phyloP scores from a whole-genome alignment of 2,113 vertebrate genomes.

The Antennarius striatus region DNA sequence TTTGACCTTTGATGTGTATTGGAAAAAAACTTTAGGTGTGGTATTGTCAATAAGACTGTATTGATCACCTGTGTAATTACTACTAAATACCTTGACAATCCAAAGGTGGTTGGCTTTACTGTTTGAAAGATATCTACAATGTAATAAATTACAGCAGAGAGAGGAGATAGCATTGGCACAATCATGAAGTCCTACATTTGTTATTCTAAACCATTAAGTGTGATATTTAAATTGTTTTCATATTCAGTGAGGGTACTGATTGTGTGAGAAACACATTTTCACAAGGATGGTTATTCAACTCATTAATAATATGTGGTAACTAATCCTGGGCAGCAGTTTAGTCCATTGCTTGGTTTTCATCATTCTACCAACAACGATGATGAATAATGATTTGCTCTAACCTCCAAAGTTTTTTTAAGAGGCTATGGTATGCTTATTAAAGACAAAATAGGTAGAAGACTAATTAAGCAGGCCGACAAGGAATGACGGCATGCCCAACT shows the following conservation, averaged over 20 bases:
- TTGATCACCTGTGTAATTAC: constrained; percentile 72
- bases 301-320: constrained; percentile 78
- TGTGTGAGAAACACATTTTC: constrained; percentile 61
- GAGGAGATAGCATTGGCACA: constrained; percentile 24
- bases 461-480: constrained; percentile 82
- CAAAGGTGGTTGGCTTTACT: constrained; percentile 36
- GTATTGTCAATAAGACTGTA: constrained; percentile 69
- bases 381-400: constrained; percentile 77
- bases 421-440: constrained; percentile 78
- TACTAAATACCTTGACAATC: constrained; percentile 56
- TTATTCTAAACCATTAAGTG: constrained; percentile 30
- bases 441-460: constrained; percentile 81
- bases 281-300: constrained; percentile 71
- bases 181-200: constrained; percentile 42
- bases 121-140: constrained; percentile 36
- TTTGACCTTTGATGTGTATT: constrained; percentile 81
- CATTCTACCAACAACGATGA: constrained; percentile 76
- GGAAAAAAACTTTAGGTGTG: constrained; percentile 71
- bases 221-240: constrained; percentile 57
- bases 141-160: constrained; percentile 44
- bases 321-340: constrained; percentile 70
- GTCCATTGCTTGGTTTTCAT: constrained; percentile 74
- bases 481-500: constrained; percentile 76
- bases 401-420: constrained; percentile 70
- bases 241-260: constrained; percentile 38